Percentiles rank a stretch among this genome's conserved stretches.
Evolutionary conservation across 1,140 invertebrate species (phyloP).

Genomic region (Aphelenchoides fujianensis): DNA sequence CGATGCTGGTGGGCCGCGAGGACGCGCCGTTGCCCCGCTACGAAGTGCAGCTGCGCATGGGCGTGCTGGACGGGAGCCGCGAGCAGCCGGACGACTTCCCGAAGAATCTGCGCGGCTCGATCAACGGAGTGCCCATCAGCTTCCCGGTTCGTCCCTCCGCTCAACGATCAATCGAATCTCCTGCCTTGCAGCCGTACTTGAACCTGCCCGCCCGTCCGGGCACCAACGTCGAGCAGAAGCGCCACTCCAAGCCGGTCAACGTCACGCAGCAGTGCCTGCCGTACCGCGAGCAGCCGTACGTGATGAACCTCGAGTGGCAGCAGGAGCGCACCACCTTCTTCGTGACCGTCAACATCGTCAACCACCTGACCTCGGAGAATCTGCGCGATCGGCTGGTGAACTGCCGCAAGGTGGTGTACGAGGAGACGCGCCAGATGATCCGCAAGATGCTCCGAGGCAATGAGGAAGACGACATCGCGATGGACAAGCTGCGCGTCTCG

Average conservation of each 20-base stretch:
- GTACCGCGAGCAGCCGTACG: constrained; percentile 19
- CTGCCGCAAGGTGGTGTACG: constrained; percentile 17
- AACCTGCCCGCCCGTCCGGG: constrained; percentile 69
- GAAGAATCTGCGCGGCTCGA: constrained; percentile 71
- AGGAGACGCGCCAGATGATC: constrained; percentile 42
- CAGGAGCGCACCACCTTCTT: constrained; percentile 51
- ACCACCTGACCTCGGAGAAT: constrained; percentile 35
- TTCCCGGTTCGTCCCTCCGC: constrained; percentile 79
- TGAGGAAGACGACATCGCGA: constrained; percentile 85
- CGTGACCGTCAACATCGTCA: constrained; percentile 45
- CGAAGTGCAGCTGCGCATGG: constrained; percentile 76
- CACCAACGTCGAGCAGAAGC: constrained; percentile 90
- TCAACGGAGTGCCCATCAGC: constrained; percentile 85
- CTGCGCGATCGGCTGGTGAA: constrained; percentile 30
- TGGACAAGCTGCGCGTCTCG: constrained; percentile 84
- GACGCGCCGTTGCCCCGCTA: constrained; percentile 33
- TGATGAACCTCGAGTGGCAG: constrained; percentile 50
- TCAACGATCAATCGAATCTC: constrained; percentile 72
- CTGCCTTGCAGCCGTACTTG: constrained; percentile 22
- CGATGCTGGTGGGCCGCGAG: not conserved
- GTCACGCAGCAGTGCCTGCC: constrained; percentile 77
- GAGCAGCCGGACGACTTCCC: constrained; percentile 95
- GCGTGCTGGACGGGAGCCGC: constrained; percentile 80
- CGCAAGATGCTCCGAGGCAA: constrained; percentile 73
- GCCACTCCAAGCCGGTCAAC: constrained; percentile 91